These are phyloP conservation scores for Trissonchulus sp. DNA, from an alignment of 2,888 invertebrate genomes.

Conservation along the genomic window DNA sequence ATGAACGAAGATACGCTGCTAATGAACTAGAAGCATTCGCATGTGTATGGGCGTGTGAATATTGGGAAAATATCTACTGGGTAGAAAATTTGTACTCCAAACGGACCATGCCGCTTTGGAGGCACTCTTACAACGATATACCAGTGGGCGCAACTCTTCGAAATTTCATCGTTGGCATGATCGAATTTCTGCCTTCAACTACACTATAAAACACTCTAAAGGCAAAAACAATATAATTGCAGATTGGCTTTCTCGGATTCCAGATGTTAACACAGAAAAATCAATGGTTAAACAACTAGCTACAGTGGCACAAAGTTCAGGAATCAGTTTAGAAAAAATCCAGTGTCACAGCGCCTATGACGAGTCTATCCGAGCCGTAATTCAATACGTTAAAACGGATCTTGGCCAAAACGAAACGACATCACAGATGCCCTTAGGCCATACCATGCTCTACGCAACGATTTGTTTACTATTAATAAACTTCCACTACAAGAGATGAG, in stretches of 20 bases:
- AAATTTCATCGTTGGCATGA: slow-evolving; percentile 2
- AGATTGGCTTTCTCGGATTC: not conserved
- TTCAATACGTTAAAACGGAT: not conserved
- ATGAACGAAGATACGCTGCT: slow-evolving; percentile 17
- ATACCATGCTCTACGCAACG: not conserved
- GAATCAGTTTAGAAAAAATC: not conserved
- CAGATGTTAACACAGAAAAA: not conserved
- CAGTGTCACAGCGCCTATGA: not conserved
- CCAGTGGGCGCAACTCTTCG: not conserved
- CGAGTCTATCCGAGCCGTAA: not conserved
- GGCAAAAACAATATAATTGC: not conserved
- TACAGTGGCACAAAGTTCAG: not conserved
- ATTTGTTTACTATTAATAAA: not conserved
- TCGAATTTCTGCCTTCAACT: not conserved
- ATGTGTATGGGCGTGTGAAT: slow-evolving; percentile 9
- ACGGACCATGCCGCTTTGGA: not conserved
- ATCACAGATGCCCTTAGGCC: not conserved
- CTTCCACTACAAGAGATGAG: not conserved
- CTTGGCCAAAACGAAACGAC: not conserved
- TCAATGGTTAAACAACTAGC: not conserved
- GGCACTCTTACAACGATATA: not conserved
- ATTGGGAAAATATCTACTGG: slow-evolving; percentile 8
- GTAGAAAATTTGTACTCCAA: not conserved
- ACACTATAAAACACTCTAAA: not conserved
- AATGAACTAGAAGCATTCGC: not conserved